Evolutionary conservation across 2,113 vertebrate species (phyloP), one percentile per base, ranked within the genome.

Genomic region (Cheirogaleus medius): DNA sequence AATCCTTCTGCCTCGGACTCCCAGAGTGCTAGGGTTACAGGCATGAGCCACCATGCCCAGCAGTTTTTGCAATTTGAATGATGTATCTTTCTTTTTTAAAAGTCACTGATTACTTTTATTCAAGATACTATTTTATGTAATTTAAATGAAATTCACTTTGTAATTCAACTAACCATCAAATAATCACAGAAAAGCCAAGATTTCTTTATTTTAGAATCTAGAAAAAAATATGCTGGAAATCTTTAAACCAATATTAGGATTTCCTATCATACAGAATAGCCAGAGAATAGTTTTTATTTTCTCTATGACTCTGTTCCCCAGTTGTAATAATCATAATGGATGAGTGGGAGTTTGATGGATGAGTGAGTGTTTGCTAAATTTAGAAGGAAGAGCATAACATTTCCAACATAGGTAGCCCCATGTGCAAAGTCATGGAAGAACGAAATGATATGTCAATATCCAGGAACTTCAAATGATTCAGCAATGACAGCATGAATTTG

Each of bases 131-230:
- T 44, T 73, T 74, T 39, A 82, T 54, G 78, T 77, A 8, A 92
- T 98, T 89, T 94, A 94, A 96, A 60, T 64, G 89, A 94, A 93
- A 96, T 8, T 29, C 20, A 42, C 21, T 54, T 4, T 29, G 49
- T 81, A 97, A 29, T 32, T 74, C 71, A 91, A 11, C 17, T n/a
- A 85, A 68, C 34, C 34, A 78, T 42, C 0, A 6, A 64, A 76
- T 81, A 44, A 87, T 91, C 71, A 13, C 7, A 97, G 88, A 94
- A 77, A 95, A 93, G 91, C 88, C 87, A 85, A 98, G 52, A 34
- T 94, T 58, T 68, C 0, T 0, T 23, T 73, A 97, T 64, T 82
- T 86, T 84, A 80, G 37, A 81, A 52, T 97, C 90, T 87, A 97
- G 84, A 97, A 97, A 96, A 96, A 87, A 81, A 84, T 64, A 69